These are phyloP conservation scores for Drosophila phalerata DNA, from an alignment of 2,888 invertebrate genomes.

Conservation along the genomic window DNA sequence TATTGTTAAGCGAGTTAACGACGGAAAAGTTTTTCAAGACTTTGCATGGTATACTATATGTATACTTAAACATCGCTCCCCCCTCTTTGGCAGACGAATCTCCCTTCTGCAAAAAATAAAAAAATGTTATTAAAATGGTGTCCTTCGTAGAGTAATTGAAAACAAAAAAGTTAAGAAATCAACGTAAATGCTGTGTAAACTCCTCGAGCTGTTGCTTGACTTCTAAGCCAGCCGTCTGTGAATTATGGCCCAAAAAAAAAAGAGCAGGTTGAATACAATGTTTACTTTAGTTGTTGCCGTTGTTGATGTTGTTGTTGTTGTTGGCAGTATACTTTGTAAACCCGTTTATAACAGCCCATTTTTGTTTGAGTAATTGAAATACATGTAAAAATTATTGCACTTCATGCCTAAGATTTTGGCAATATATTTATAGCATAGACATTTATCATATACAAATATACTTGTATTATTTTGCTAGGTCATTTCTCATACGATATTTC, in stretches of 20 bases:
- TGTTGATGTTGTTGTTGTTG: conserved; percentile 2
- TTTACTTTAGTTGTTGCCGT: conserved; percentile 14
- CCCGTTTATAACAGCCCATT: conserved; percentile 55
- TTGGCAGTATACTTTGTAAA: conserved; percentile 54
- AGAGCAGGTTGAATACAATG: conserved; percentile 24
- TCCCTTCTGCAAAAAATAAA: neutral
- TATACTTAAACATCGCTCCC: conserved; percentile 12
- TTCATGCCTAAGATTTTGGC: conserved; percentile 68
- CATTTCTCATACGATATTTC: conserved; percentile 46
- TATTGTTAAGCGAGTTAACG: conserved; percentile 32
- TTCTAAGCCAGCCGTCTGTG: conserved; percentile 78
- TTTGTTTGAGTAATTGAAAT: conserved; percentile 69
- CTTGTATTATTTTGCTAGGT: conserved; percentile 50
- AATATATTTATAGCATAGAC: conserved; percentile 45
- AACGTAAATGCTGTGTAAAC: conserved; percentile 40
- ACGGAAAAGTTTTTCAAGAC: conserved; percentile 61
- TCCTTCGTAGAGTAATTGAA: conserved; percentile 73
- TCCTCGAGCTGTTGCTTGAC: conserved; percentile 43
- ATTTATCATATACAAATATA: conserved; percentile 23
- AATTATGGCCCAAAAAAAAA: conserved; percentile 64
- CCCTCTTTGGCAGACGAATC: neutral
- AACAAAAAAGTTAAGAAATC: conserved; percentile 56
- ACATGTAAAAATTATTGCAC: conserved; percentile 73
- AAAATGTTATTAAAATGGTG: conserved; percentile 53
- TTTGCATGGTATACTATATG: conserved; percentile 46